These are phyloP conservation scores for Copidosoma aretas DNA, from an alignment of 2,888 invertebrate genomes.

Conservation along the genomic window DNA sequence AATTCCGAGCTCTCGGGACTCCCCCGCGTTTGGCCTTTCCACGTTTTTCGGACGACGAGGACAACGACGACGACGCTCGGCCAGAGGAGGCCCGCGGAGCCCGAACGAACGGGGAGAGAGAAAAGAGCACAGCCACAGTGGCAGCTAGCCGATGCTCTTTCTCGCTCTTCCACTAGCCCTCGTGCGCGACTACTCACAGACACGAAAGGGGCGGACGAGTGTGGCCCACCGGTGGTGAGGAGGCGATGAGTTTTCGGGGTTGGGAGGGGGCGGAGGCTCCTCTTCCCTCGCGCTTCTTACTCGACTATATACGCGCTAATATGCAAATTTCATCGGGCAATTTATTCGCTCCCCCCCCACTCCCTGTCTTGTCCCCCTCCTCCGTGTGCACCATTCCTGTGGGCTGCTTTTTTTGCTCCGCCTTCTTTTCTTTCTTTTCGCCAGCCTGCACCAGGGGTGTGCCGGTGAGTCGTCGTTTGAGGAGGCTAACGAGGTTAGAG, in stretches of 20 bases:
- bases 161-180: neutral
- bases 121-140: no score
- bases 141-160: constrained; percentile 18
- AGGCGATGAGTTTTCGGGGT: no score
- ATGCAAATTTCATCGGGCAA: constrained; percentile 43
- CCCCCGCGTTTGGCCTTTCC: constrained; percentile 1
- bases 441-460: constrained; percentile 12
- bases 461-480: constrained; percentile 11
- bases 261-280: constrained; percentile 19
- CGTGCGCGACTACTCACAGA: no score
- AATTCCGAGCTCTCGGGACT: constrained; percentile 14
- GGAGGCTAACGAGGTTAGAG: constrained; percentile 39
- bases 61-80: constrained; percentile 8
- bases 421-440: constrained; percentile 36
- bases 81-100: constrained; percentile 21
- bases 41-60: constrained; percentile 19
- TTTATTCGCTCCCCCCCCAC: constrained; percentile 39
- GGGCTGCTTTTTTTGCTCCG: constrained; percentile 1
- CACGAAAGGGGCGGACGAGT: constrained; percentile 40
- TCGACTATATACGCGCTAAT: constrained; percentile 35
- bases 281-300: neutral
- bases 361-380: constrained; percentile 32
- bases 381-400: constrained; percentile 16
- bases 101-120: constrained; percentile 34
- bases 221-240: no score